phyloP scores from a whole-genome alignment of 2,113 vertebrate species.

The Baryphthengus martii region DNA sequence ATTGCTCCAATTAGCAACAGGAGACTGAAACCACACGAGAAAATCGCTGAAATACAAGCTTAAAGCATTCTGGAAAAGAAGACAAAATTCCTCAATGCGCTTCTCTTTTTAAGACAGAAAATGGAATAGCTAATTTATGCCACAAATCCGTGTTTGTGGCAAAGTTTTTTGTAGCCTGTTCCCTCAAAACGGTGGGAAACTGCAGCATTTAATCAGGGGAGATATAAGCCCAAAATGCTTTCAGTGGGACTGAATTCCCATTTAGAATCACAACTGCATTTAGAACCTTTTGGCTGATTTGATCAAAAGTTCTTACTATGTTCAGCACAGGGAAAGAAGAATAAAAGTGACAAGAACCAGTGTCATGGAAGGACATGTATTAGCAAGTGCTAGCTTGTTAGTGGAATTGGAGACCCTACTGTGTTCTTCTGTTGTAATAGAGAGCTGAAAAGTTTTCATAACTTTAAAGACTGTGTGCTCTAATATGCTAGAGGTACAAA shows the following conservation, averaged over 20 bases:
- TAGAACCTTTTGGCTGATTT: not conserved
- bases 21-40: slow-evolving; percentile 4
- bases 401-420: not conserved
- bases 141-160: not conserved
- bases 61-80: slow-evolving; percentile 11
- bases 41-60: slow-evolving; percentile 3
- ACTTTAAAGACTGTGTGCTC: not conserved
- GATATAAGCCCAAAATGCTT: not conserved
- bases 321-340: not conserved
- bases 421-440: not conserved
- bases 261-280: not conserved
- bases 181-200: not conserved
- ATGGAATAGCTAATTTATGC: not conserved
- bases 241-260: not conserved
- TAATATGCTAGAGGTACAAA: not conserved
- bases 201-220: not conserved
- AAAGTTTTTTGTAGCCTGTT: not conserved
- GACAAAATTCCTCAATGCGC: not conserved
- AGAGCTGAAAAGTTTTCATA: not conserved
- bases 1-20: not conserved
- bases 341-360: not conserved
- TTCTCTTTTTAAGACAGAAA: slow-evolving; percentile 1
- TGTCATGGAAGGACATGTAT: not conserved
- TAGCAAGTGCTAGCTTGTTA: not conserved
- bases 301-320: not conserved